Conservation (phyloP, 2,113 vertebrate genomes). For the Oostethus manadensis region DNA sequence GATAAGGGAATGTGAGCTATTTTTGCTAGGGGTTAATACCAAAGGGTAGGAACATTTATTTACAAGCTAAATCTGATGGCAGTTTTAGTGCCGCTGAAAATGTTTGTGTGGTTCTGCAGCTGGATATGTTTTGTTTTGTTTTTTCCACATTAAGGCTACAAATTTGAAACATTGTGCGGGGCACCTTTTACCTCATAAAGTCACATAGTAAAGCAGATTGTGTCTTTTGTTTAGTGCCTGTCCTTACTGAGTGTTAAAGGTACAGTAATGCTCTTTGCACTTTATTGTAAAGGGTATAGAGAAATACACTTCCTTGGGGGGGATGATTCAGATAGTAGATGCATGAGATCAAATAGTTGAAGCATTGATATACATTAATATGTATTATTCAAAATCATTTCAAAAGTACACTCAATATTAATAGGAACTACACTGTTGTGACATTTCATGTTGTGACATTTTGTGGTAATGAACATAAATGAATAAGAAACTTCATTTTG, state of each 20-base stretch:
- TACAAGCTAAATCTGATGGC: slow-evolving; percentile 12
- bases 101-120: slow-evolving; percentile 6
- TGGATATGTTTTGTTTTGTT: slow-evolving; percentile 15
- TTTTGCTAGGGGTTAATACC: slow-evolving; percentile 7
- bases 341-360: background rate
- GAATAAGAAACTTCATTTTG: too few relatives aligned
- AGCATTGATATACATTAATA: too few relatives aligned
- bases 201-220: slow-evolving; percentile 11
- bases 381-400: too few relatives aligned
- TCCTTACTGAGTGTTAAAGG: slow-evolving; percentile 5
- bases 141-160: slow-evolving; percentile 26
- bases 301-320: background rate
- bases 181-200: slow-evolving; percentile 29
- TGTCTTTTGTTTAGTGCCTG: background rate
- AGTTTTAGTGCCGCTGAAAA: slow-evolving; percentile 18
- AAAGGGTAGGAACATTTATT: slow-evolving; percentile 13
- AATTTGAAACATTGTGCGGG: slow-evolving; percentile 17
- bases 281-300: background rate
- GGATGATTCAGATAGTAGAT: background rate
- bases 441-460: too few relatives aligned
- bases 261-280: slow-evolving; percentile 6
- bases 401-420: too few relatives aligned
- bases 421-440: too few relatives aligned
- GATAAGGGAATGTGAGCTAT: background rate
- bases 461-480: too few relatives aligned